Base-by-base conservation (phyloP, 2,888 invertebrate genomes). In the Lasioglossum marginatum region DNA sequence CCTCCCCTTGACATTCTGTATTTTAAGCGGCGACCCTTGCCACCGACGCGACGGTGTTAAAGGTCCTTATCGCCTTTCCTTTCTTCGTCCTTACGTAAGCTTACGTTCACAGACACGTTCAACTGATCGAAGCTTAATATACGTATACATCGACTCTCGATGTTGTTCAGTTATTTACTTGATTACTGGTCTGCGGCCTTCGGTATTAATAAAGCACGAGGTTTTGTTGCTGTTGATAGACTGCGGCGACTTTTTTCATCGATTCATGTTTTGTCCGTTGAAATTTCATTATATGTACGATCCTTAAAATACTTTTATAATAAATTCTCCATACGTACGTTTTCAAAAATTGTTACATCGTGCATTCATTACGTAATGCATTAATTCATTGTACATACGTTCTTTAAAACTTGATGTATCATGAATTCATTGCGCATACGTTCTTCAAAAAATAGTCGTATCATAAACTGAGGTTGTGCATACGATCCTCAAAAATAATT, bases 1-100 rank as follows among this genome's bases (percentile, higher is more conserved):
- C 37, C 68, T 31, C 34, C 37, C 68, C 40, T 73, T 57, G 66
- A 60, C 72, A 68, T 74, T 79, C 72, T 40, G 57, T 79, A 88
- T 68, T 85, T 81, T 88, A 79, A 74, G 52, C 81, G 48, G 68
- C 77, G 82, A 88, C 88, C 88, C 88, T 88, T 85, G 77, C 75
- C 70, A 40, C 19, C 19, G 45, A 34, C 52, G n/a, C 19, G 45
- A 34, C 52, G n/a, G 37, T 34, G 34, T 31, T 23, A 12, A 57
- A 68, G 52, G 74, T 43, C 75, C 75, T 68, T 68, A 23, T 68
- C 37, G 23, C 12, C 10, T 23, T 4, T 19, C 52, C 34, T 68
- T 37, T n/a, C 37, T 37, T 10, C 68, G 19, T 37, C 37, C 37
- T 68, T 37, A 23, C 19, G 60, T 12, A 27, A 27, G 48, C 27